These are phyloP conservation scores for Myotis planiceps DNA, from an alignment of 2,797 vertebrate species.

Conservation along the genomic window DNA sequence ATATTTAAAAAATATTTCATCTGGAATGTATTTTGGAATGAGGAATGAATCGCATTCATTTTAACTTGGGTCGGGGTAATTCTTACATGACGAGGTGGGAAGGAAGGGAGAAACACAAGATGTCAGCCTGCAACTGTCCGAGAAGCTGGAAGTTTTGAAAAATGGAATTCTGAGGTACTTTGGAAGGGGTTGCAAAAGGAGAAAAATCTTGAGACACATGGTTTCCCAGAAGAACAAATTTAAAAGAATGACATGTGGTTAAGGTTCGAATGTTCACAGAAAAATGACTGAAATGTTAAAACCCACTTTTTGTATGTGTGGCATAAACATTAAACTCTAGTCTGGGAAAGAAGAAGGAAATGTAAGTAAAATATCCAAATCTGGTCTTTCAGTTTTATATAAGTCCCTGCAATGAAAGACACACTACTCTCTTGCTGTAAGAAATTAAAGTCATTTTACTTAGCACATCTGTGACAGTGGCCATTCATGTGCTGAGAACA, in stretches of 20 bases:
- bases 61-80: background rate
- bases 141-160: background rate
- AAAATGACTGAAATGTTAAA: background rate
- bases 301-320: background rate
- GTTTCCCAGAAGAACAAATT: constrained; percentile 24
- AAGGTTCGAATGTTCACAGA: background rate
- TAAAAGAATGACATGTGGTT: background rate
- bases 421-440: background rate
- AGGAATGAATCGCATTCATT: background rate
- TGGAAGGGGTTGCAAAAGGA: background rate
- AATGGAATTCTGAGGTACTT: background rate
- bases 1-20: background rate
- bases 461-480: background rate
- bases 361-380: background rate
- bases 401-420: constrained; percentile 2
- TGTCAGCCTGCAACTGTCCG: background rate
- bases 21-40: background rate
- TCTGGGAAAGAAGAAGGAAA: constrained; percentile 8
- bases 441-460: background rate
- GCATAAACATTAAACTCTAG: background rate
- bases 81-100: background rate
- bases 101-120: background rate
- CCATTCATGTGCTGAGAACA: background rate
- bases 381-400: background rate
- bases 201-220: background rate